Conservation (phyloP, 2,113 vertebrate genomes). For the Rissa tridactyla region DNA sequence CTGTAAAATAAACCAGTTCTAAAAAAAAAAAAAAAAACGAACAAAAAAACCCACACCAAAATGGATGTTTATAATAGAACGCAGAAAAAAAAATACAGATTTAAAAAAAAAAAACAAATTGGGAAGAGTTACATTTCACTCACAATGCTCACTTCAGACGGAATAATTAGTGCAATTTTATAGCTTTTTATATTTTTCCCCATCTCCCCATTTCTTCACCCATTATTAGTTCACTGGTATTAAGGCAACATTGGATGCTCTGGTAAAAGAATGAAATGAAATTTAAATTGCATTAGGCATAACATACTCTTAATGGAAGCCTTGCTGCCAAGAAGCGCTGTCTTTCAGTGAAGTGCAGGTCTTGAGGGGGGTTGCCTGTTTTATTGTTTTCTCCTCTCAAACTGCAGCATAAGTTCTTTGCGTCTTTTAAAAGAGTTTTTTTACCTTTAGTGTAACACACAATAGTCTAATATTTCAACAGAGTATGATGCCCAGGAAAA, state of each 20-base stretch:
- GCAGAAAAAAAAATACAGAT: not conserved
- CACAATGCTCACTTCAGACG: not conserved
- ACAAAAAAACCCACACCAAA: not conserved
- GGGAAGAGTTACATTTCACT: not conserved
- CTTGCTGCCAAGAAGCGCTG: conserved; percentile 1
- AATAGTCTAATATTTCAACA: not conserved
- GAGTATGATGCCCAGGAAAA: not conserved
- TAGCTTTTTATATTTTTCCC: not conserved
- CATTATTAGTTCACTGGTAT: not conserved
- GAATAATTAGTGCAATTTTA: conserved; percentile 8
- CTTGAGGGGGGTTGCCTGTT: not conserved
- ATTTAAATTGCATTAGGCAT: conserved; percentile 21
- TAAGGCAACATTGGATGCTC: not conserved
- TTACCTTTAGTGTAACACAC: not conserved
- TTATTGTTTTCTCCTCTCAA: not conserved
- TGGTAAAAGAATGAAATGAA: not conserved
- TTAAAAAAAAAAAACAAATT: not conserved
- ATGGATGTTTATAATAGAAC: not conserved
- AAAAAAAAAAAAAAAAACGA: not conserved
- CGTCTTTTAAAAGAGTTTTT: not conserved
- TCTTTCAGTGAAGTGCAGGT: not conserved
- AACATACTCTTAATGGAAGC: not conserved
- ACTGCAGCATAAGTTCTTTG: not conserved
- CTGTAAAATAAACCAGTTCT: not conserved
- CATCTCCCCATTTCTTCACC: not conserved